phyloP scores from a whole-genome alignment of 2,113 vertebrate species.

The Sylvilagus bachmani region DNA sequence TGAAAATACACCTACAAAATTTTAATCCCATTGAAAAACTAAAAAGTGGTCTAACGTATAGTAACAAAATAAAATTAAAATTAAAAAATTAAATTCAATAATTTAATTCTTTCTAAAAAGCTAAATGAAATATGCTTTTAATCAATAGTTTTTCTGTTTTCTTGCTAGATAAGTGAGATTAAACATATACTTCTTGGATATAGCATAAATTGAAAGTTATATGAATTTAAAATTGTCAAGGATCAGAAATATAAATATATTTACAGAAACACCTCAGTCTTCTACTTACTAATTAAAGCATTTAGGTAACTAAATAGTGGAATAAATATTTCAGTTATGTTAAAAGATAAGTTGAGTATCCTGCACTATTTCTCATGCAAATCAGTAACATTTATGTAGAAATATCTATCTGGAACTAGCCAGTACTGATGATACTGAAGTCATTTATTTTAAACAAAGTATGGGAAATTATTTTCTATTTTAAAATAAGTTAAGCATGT shows the following conservation, averaged over 20 bases:
- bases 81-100: background rate
- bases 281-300: background rate
- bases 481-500: background rate
- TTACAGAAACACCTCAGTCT: background rate
- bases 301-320: background rate
- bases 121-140: background rate
- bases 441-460: background rate
- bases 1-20: background rate
- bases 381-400: background rate
- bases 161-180: background rate
- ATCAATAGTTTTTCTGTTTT: background rate
- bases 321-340: background rate
- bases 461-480: background rate
- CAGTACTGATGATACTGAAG: background rate
- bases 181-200: background rate
- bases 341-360: background rate
- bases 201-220: background rate
- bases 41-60: background rate
- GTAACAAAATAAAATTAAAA: background rate
- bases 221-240: background rate
- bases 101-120: background rate
- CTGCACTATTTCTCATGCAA: background rate
- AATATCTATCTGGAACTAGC: background rate
- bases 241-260: background rate
- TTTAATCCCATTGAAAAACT: background rate